phyloP scores from a whole-genome alignment of 2,113 vertebrate genomes.

The Zosterops japonicus region DNA sequence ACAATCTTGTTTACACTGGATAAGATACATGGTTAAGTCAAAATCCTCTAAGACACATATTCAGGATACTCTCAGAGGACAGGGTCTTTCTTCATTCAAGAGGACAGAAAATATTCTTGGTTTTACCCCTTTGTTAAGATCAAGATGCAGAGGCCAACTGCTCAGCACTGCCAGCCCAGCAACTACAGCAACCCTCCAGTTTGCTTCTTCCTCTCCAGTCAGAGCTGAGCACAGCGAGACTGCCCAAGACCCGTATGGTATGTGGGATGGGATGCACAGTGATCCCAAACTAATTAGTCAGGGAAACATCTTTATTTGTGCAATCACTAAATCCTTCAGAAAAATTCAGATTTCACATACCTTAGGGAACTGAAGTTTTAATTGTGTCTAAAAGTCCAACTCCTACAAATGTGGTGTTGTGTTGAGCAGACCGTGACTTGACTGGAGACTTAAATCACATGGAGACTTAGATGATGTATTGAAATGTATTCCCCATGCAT shows the following conservation, averaged over 20 bases:
- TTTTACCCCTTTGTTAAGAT: neutral
- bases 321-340: neutral
- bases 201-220: neutral
- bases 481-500: constrained; percentile 36
- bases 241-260: neutral
- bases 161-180: neutral
- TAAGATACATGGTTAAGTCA: neutral
- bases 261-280: neutral
- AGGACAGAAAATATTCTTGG: neutral
- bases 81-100: neutral
- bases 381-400: neutral
- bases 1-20: neutral
- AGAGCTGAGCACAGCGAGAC: neutral
- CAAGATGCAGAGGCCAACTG: neutral
- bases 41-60: neutral
- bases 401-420: neutral
- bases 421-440: neutral
- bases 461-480: constrained; percentile 1
- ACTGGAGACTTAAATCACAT: constrained; percentile 6
- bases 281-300: neutral
- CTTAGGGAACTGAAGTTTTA: constrained; percentile 13
- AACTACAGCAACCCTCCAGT: neutral
- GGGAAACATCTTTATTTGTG: neutral
- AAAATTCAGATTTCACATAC: neutral
- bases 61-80: neutral